Conservation (phyloP, 2,113 vertebrate species). For the Scomber japonicus region DNA sequence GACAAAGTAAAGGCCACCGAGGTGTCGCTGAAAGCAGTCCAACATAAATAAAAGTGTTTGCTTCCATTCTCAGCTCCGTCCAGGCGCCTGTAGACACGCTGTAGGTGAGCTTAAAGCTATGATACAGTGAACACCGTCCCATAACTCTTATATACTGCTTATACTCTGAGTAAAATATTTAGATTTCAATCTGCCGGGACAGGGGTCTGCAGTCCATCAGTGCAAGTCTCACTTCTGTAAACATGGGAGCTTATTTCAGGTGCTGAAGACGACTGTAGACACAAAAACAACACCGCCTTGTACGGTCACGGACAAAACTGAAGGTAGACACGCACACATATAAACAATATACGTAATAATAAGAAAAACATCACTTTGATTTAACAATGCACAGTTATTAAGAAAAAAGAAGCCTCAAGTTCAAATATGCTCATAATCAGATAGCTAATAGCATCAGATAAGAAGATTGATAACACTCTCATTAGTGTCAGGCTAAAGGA, state of each 20-base stretch:
- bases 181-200: slow-evolving; percentile 72
- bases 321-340: not conserved
- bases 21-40: slow-evolving; percentile 11
- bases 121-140: slow-evolving; percentile 18
- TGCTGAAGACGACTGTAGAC: slow-evolving; percentile 38
- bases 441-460: too few relatives aligned
- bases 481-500: too few relatives aligned
- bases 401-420: too few relatives aligned
- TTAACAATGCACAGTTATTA: too few relatives aligned
- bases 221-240: slow-evolving; percentile 64
- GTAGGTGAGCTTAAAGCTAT: slow-evolving; percentile 33
- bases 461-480: too few relatives aligned
- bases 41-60: slow-evolving; percentile 12
- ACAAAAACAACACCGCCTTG: slow-evolving; percentile 66
- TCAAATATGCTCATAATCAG: too few relatives aligned
- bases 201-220: slow-evolving; percentile 76
- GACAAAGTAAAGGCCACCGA: slow-evolving; percentile 9
- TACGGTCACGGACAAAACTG: slow-evolving; percentile 74
- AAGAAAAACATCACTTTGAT: not conserved
- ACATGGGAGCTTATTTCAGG: slow-evolving; percentile 70
- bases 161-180: slow-evolving; percentile 77
- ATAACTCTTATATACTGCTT: slow-evolving; percentile 64
- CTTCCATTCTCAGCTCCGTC: slow-evolving; percentile 21
- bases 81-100: slow-evolving; percentile 16
- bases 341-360: not conserved